These are phyloP conservation scores for Saccostrea echinata DNA, from an alignment of 1,140 invertebrate species.

Conservation along the genomic window DNA sequence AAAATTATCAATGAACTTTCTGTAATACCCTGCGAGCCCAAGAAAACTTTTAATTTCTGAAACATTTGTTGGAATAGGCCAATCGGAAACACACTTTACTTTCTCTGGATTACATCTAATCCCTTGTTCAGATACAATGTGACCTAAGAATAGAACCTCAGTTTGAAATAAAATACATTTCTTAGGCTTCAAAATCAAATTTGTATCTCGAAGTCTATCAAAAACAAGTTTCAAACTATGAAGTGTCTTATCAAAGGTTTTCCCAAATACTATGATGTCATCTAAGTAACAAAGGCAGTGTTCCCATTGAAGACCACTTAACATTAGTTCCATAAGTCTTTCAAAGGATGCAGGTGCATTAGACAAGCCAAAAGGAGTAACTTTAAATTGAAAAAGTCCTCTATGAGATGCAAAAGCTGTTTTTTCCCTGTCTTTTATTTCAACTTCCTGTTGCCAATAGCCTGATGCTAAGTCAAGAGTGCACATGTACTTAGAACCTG, in stretches of 20 bases:
- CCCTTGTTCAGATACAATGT: no score
- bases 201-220: constrained; percentile 43
- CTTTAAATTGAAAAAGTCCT: constrained; percentile 29
- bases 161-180: constrained; percentile 6
- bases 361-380: constrained; percentile 30
- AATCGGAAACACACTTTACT: constrained; percentile 38
- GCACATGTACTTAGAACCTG: not conserved
- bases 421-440: no score
- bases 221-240: no score
- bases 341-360: not conserved
- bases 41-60: not conserved
- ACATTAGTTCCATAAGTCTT: constrained; percentile 29
- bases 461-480: not conserved
- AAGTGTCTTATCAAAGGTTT: no score
- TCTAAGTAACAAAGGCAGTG: no score
- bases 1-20: constrained; percentile 33
- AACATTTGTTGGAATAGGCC: constrained; percentile 39
- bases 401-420: no score
- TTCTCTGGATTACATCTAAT: constrained; percentile 48
- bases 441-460: constrained; percentile 21
- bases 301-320: constrained; percentile 35
- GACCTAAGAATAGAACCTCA: no score
- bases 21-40: constrained; percentile 40
- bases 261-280: no score
- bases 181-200: constrained; percentile 51